Evolutionary conservation across 2,797 vertebrate genomes (phyloP).

Genomic region (Anisognathus igniventris): DNA sequence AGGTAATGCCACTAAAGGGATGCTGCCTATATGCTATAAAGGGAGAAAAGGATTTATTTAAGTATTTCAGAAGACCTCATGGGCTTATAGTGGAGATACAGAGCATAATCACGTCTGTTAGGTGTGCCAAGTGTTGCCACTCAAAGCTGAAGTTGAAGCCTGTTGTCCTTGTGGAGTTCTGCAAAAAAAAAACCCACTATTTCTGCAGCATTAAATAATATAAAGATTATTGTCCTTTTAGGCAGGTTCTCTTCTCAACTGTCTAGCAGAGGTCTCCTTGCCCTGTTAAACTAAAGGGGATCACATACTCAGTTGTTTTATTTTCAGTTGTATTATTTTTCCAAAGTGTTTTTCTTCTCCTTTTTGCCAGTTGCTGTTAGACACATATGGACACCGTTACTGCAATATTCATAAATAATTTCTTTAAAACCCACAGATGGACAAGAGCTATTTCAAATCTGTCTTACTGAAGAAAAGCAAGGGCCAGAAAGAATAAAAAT

Average conservation of each 20-base stretch:
- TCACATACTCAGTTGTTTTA: not conserved
- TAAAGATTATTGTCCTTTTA: not conserved
- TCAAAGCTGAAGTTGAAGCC: not conserved
- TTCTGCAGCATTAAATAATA: not conserved
- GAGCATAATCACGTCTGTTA: not conserved
- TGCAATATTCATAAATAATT: not conserved
- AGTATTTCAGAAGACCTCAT: not conserved
- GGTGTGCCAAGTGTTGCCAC: not conserved
- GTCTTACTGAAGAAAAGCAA: not conserved
- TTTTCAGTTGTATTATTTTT: not conserved
- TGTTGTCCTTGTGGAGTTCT: not conserved
- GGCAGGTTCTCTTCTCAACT: not conserved
- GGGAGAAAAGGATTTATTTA: not conserved
- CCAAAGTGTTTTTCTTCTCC: not conserved
- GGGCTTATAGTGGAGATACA: not conserved
- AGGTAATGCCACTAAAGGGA: not conserved
- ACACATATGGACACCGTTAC: accelerated
- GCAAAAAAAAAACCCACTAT: not conserved
- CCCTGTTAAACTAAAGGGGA: not conserved
- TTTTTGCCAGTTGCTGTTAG: not conserved
- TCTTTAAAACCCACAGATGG: not conserved
- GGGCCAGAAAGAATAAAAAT: not conserved
- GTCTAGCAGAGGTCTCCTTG: not conserved
- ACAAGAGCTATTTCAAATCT: not conserved
- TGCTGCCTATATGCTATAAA: not conserved